Evolutionary conservation across 2,113 vertebrate species (phyloP).

Genomic region (Campylorhamphus procurvoides): DNA sequence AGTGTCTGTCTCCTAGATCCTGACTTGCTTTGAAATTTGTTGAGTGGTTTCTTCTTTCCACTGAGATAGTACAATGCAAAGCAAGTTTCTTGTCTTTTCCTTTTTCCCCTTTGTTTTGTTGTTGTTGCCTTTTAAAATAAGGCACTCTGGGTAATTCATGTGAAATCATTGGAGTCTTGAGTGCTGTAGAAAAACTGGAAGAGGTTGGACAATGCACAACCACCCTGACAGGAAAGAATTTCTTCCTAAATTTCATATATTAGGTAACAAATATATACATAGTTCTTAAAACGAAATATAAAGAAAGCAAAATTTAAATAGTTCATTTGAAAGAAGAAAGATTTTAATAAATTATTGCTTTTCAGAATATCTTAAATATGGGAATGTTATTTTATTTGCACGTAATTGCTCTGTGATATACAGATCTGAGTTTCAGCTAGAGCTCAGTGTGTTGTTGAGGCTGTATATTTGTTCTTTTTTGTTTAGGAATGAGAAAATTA

Average conservation of each 20-base stretch:
- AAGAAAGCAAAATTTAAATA: neutral
- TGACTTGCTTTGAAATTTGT: neutral
- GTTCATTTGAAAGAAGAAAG: neutral
- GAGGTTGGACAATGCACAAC: neutral
- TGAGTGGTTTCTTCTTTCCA: neutral
- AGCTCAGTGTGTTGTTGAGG: neutral
- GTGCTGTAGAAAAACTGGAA: neutral
- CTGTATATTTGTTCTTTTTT: neutral
- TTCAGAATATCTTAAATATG: neutral
- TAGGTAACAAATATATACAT: neutral
- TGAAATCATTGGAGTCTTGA: neutral
- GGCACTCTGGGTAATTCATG: neutral
- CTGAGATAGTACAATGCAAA: neutral
- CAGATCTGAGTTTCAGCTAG: neutral
- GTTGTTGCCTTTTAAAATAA: neutral
- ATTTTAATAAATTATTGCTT: accelerated
- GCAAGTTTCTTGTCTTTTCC: neutral
- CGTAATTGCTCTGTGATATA: neutral
- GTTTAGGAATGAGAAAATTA: neutral
- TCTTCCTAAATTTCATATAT: neutral
- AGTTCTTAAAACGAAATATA: neutral
- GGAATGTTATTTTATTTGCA: neutral
- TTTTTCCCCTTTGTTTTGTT: neutral
- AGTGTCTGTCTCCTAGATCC: neutral
- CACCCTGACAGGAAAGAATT: neutral